phyloP scores from a whole-genome alignment of 2,113 vertebrate species.

The Heloderma charlesbogerti region DNA sequence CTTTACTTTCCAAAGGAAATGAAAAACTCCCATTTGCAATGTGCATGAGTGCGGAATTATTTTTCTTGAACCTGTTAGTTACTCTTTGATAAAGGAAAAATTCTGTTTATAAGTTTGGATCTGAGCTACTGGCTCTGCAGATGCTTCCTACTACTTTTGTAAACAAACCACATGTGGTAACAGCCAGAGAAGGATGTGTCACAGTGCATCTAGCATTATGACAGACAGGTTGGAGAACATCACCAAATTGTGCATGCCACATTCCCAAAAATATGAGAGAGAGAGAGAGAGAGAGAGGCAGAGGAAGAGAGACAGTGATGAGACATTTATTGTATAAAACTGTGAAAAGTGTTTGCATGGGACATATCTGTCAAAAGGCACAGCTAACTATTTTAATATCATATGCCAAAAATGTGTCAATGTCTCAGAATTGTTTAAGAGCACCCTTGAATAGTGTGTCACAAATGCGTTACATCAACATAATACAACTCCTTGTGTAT shows the following conservation, averaged over 20 bases:
- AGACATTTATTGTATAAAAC: not conserved
- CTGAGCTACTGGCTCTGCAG: not conserved
- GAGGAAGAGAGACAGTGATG: not conserved
- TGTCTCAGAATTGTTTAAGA: not conserved
- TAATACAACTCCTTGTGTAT: not conserved
- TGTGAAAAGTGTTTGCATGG: not conserved
- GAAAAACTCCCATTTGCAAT: not conserved
- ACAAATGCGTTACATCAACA: not conserved
- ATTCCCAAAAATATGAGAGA: not conserved
- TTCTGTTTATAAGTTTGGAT: not conserved
- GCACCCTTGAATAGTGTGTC: not conserved
- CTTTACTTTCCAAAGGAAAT: not conserved
- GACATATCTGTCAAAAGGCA: not conserved
- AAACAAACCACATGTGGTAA: too few species aligned
- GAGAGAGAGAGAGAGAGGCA: not conserved
- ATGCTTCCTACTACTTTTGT: too few species aligned
- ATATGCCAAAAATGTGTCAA: not conserved
- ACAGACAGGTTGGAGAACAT: not conserved
- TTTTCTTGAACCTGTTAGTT: not conserved
- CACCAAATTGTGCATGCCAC: not conserved
- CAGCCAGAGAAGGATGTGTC: not conserved
- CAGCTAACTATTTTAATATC: not conserved
- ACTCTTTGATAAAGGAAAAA: not conserved
- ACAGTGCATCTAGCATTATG: not conserved
- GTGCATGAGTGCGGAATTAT: not conserved